Conservation (phyloP, 2,797 vertebrate genomes). For the Serranus cabrilla region DNA sequence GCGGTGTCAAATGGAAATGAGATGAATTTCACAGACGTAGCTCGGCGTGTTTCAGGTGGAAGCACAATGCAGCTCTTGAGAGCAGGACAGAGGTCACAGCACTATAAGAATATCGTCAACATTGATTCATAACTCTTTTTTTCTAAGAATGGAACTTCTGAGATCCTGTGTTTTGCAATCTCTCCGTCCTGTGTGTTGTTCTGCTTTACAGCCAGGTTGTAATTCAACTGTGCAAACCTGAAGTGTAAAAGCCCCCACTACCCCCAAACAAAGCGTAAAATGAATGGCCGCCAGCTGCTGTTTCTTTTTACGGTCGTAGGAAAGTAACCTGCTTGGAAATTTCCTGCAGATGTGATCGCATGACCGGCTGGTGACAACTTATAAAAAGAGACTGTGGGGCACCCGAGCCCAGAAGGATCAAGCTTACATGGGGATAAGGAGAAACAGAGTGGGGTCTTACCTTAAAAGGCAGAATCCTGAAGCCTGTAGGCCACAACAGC, state of each 20-base stretch:
- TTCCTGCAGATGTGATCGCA: conserved; percentile 76
- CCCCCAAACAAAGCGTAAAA: conserved; percentile 80
- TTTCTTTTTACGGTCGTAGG: conserved; percentile 53
- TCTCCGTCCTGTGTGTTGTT: conserved; percentile 39
- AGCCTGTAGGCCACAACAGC: conserved; percentile 46
- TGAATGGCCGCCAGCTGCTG: conserved; percentile 74
- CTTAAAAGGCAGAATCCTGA: conserved; percentile 85
- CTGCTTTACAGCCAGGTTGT: conserved; percentile 54
- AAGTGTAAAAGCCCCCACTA: conserved; percentile 63
- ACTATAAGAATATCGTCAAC: conserved; percentile 30
- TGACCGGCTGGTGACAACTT: conserved; percentile 78
- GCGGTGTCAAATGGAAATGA: conserved; percentile 63
- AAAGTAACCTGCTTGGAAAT: conserved; percentile 72
- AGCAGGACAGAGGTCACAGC: conserved; percentile 54
- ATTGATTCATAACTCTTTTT: conserved; percentile 32
- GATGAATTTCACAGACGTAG: conserved; percentile 71
- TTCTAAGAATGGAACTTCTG: conserved; percentile 21
- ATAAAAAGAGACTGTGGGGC: conserved; percentile 72
- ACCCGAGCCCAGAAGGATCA: conserved; percentile 59
- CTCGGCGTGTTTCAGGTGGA: conserved; percentile 50
- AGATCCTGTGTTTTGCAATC: conserved; percentile 20
- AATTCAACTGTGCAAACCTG: conserved; percentile 68
- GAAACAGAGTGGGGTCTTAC: conserved; percentile 75
- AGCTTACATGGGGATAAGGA: conserved; percentile 50
- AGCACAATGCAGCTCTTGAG: conserved; percentile 64